Base-by-base conservation (phyloP, 1,140 invertebrate genomes). In the Aphaenogaster rudis region DNA sequence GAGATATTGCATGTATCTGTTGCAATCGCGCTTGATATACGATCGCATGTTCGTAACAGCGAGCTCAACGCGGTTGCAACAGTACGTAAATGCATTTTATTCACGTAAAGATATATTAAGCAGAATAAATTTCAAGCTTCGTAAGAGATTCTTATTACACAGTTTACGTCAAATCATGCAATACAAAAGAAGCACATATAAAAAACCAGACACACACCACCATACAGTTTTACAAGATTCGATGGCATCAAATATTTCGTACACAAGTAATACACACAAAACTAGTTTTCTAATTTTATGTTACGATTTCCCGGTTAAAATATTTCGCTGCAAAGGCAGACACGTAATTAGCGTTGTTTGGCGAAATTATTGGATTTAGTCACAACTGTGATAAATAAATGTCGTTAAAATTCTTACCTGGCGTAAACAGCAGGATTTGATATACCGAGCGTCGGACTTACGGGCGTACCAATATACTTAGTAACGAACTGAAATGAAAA, bases 391-490 rank as follows among this genome's bases (percentile, higher is more conserved):
- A 72, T 28, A 76, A 74, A 82, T 36, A 3, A 74, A n/a, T 61
- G 21, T 36, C 3, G 13, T 7, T 48, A 74, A 28, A 74, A 74
- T 28, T 52, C 93, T 94, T 94, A 95, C 95, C 95, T 96, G 86
- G 94, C 93, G 82, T 95, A 95, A 76, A 92, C 90, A 17, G 93
- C 90, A 81, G 93, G 94, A 88, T 94, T 94, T 5, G 91, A 87
- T 79, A 95, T 88, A 48, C 93, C 93, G 80, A 95, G 94, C 72
- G 92, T 94, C 28, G 93, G 92, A 84, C 92, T 91, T 15, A 94
- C 90, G 39, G 95, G 95, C 36, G 92, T 92, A 67, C 93, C 93
- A 76, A 96, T 91, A 72, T 95, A 96, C 91, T 95, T 95, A 28
- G 78, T 93, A 71, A 96, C 90, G 45, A 95, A 88, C 95, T 96